A percentile compares a stretch with the other conserved stretches of the same genome.
Evolutionary conservation across 2,797 vertebrate genomes (phyloP).

Genomic region (Protosalanx chinensis): DNA sequence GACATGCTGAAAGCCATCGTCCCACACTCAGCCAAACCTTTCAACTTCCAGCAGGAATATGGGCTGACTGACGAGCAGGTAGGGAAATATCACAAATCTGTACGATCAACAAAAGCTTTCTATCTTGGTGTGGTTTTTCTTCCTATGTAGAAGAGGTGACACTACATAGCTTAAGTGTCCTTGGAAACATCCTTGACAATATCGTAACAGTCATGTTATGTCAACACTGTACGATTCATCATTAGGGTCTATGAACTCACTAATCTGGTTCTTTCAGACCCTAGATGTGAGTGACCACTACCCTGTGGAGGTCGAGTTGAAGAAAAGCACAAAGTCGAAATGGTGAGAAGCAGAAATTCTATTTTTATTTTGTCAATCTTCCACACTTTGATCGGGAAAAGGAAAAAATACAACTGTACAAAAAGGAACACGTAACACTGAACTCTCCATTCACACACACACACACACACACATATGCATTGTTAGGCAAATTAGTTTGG

Average conservation of each 20-base stretch:
- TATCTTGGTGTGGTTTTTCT: neutral
- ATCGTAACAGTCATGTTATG: neutral
- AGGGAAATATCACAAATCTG: neutral
- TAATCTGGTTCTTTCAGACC: constrained; percentile 47
- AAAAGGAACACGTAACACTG: neutral
- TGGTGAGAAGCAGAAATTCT: constrained; percentile 16
- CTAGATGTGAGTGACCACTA: constrained; percentile 73
- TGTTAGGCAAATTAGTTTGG: neutral
- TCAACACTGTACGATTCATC: neutral
- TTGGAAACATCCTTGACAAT: neutral
- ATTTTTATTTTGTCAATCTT: constrained; percentile 25
- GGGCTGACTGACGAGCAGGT: constrained; percentile 59
- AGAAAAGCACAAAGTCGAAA: constrained; percentile 2
- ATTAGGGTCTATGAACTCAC: too few species aligned
- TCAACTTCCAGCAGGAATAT: constrained; percentile 68
- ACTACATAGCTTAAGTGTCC: neutral
- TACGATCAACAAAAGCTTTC: neutral
- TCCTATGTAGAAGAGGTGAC: neutral
- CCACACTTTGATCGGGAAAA: neutral
- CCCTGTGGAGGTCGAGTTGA: constrained; percentile 72
- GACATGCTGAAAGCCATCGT: constrained; percentile 62
- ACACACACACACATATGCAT: neutral
- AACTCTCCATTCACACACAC: neutral
- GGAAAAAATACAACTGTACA: constrained; percentile 4
- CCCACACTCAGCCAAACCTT: constrained; percentile 68